A percentile compares a stretch with the other conserved stretches of the same genome.
Conservation (phyloP, 1,140 invertebrate species). For the Calephelis nemesis region DNA sequence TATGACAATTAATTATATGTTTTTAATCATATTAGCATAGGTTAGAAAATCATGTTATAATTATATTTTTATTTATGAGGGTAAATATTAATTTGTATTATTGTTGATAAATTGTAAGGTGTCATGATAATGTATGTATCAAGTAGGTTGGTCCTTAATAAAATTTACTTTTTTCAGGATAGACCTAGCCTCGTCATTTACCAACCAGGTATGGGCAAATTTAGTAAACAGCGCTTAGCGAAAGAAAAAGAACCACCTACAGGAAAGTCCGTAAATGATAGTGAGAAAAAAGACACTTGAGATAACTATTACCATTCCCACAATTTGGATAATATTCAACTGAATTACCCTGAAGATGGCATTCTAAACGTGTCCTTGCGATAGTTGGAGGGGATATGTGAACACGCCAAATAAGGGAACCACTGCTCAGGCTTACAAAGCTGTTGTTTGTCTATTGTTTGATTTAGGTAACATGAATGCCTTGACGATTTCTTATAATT, state of each 20-base stretch:
- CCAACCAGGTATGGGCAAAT: slow-evolving; percentile 86
- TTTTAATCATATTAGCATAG: too few relatives aligned
- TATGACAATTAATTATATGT: too few relatives aligned
- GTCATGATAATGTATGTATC: too few relatives aligned
- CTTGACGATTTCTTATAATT: slow-evolving; percentile 50
- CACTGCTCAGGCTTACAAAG: slow-evolving; percentile 52
- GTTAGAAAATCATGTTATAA: too few relatives aligned
- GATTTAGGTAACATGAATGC: slow-evolving; percentile 55
- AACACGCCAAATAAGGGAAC: slow-evolving; percentile 61
- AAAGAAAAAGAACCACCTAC: slow-evolving; percentile 78
- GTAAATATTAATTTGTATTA: too few relatives aligned
- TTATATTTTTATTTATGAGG: too few relatives aligned
- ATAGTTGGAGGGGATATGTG: slow-evolving; percentile 56
- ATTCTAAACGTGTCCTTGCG: slow-evolving; percentile 54
- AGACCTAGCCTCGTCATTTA: slow-evolving; percentile 86
- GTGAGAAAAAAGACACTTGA: slow-evolving; percentile 75
- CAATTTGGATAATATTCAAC: slow-evolving; percentile 71
- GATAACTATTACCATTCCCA: slow-evolving; percentile 41
- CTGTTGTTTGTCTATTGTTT: slow-evolving; percentile 57
- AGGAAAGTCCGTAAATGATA: slow-evolving; percentile 54
- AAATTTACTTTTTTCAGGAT: slow-evolving; percentile 75
- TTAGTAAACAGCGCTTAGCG: slow-evolving; percentile 83
- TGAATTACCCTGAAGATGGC: slow-evolving; percentile 68
- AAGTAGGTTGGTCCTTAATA: background rate
- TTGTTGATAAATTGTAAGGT: too few relatives aligned